A percentile compares a stretch with the other conserved stretches of the same genome.
Conservation (phyloP, 2,113 vertebrate genomes). For the Cynocephalus volans region DNA sequence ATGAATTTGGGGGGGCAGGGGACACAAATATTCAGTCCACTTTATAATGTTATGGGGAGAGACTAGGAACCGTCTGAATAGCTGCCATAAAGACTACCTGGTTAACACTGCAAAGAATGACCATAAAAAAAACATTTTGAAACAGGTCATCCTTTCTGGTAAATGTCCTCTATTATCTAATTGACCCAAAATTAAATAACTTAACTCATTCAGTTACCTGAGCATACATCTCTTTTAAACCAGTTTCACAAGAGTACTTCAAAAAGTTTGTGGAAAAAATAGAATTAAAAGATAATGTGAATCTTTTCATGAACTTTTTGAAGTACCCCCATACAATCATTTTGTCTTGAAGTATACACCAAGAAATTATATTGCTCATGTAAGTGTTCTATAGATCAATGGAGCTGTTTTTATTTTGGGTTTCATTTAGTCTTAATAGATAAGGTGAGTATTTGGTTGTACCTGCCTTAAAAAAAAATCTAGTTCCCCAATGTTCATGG, state of each 20-base stretch:
- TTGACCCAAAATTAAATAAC: conserved; percentile 50
- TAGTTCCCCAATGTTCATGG: too few relatives aligned
- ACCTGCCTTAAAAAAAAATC: neutral
- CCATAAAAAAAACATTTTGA: conserved; percentile 26
- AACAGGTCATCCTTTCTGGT: neutral
- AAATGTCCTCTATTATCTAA: conserved; percentile 35
- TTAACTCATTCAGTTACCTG: neutral
- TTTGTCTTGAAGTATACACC: neutral
- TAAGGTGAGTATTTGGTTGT: neutral
- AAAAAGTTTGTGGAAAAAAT: too few relatives aligned
- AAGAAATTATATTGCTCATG: neutral
- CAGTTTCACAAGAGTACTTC: neutral
- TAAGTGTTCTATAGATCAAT: neutral
- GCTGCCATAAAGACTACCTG: neutral
- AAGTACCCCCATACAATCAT: neutral
- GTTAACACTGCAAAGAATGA: neutral
- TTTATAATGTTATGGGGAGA: neutral
- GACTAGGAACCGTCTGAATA: neutral
- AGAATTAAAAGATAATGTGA: too few relatives aligned
- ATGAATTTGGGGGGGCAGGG: neutral
- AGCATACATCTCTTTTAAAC: conserved; percentile 13
- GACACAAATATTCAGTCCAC: neutral
- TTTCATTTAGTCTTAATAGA: neutral
- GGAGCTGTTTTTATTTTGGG: neutral
- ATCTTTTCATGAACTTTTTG: too few relatives aligned